Percentiles rank a stretch among this genome's conserved stretches.
These are phyloP conservation scores for Nibea albiflora DNA, from an alignment of 2,113 vertebrate species.

Conservation along the genomic window DNA sequence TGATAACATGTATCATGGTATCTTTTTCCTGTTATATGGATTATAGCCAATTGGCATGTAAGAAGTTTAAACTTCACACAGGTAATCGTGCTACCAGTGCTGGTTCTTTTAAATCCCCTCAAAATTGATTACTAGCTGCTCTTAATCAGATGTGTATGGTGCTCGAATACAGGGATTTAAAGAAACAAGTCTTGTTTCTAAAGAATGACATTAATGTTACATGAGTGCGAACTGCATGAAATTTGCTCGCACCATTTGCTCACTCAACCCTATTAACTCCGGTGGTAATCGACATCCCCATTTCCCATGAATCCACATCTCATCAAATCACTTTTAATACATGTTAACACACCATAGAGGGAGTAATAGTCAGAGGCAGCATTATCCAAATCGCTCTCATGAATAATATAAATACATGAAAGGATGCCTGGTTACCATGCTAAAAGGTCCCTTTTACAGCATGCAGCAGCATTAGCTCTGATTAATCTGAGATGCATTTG, in stretches of 20 bases:
- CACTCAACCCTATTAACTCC: conserved; percentile 75
- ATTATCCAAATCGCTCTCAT: conserved; percentile 77
- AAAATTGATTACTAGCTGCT: conserved; percentile 44
- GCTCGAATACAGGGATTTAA: conserved; percentile 53
- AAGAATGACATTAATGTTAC: conserved; percentile 73
- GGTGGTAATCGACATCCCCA: conserved; percentile 69
- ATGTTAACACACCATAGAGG: conserved; percentile 79
- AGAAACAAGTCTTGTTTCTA: conserved; percentile 59
- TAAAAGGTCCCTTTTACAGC: conserved; percentile 71
- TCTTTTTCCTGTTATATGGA: neutral
- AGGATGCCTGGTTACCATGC: conserved; percentile 62
- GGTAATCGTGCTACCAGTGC: neutral
- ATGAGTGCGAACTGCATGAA: conserved; percentile 70
- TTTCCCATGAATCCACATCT: conserved; percentile 74
- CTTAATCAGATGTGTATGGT: conserved; percentile 42
- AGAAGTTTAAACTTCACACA: conserved; percentile 8
- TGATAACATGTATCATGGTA: neutral
- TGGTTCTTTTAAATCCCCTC: conserved; percentile 1
- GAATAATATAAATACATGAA: conserved; percentile 78
- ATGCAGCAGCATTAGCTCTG: conserved; percentile 47
- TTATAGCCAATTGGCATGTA: conserved; percentile 16
- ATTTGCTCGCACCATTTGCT: conserved; percentile 71
- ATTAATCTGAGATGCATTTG: conserved; percentile 66
- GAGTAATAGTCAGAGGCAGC: conserved; percentile 73
- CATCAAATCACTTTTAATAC: conserved; percentile 78